A percentile compares a stretch with the other conserved stretches of the same genome.
Conservation (phyloP, 2,888 invertebrate genomes). For the Caenorhabditis parvicauda region DNA sequence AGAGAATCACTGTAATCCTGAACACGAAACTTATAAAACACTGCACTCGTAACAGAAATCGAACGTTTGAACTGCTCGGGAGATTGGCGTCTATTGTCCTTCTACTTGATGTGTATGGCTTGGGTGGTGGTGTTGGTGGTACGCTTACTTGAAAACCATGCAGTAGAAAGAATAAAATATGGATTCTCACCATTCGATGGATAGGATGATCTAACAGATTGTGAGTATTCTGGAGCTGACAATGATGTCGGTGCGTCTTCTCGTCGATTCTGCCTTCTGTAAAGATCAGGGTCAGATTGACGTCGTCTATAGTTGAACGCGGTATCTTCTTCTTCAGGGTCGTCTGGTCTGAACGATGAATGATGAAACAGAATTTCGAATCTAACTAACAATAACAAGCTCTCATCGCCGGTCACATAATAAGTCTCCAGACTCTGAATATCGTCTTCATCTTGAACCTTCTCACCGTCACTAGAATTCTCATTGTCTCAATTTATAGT, state of each 20-base stretch:
- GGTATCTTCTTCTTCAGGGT: background rate
- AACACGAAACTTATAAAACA: too few species aligned
- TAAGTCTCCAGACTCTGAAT: conserved; percentile 41
- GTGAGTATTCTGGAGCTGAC: conserved; percentile 33
- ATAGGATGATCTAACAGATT: conserved; percentile 27
- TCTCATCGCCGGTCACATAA: conserved; percentile 36
- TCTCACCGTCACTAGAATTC: conserved; percentile 34
- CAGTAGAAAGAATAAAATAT: background rate
- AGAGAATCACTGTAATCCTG: too few species aligned
- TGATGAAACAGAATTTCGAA: background rate
- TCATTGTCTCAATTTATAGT: background rate
- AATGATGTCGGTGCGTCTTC: too few species aligned
- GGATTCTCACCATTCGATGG: conserved; percentile 15
- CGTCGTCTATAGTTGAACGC: conserved; percentile 15
- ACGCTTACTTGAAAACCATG: conserved; percentile 10
- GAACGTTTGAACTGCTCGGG: too few species aligned
- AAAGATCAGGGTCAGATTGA: conserved; percentile 15
- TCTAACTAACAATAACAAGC: conserved; percentile 24
- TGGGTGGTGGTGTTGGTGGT: conserved; percentile 28
- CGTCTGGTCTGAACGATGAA: background rate
- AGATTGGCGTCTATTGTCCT: too few species aligned
- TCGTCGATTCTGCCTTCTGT: too few species aligned
- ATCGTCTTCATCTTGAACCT: conserved; percentile 40
- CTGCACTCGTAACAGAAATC: too few species aligned
- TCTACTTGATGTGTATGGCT: conserved; percentile 16